phyloP scores from a whole-genome alignment of 2,888 invertebrate genomes.

The Cotesia congregata region DNA sequence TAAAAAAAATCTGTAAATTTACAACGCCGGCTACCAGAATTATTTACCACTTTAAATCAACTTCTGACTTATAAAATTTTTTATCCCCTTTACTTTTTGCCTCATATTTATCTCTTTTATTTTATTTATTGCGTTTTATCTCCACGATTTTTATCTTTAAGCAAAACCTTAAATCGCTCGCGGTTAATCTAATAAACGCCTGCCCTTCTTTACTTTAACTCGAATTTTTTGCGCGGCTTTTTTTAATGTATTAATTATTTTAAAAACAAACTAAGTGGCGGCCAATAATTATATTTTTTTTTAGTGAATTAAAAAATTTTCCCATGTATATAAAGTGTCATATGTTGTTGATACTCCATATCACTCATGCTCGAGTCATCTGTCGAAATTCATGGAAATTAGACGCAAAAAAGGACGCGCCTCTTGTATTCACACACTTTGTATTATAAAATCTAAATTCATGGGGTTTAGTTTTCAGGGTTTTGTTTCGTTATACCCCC shows the following conservation, averaged over 20 bases:
- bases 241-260: no score
- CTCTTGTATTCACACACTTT: constrained; percentile 30
- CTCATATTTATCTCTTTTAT: constrained; percentile 11
- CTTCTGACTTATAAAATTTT: constrained; percentile 39
- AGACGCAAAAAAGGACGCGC: not conserved
- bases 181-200: constrained; percentile 24
- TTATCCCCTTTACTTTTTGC: constrained; percentile 44
- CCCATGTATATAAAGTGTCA: no score
- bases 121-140: not conserved
- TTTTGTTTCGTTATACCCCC: not conserved
- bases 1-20: constrained; percentile 63
- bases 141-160: constrained; percentile 26
- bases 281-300: no score
- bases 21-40: constrained; percentile 56
- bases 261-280: no score
- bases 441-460: constrained; percentile 26
- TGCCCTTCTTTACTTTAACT: constrained; percentile 20
- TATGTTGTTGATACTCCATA: not conserved
- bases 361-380: not conserved
- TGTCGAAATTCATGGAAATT: not conserved
- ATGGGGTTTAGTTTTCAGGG: not conserved
- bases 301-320: no score
- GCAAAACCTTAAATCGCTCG: constrained; percentile 38
- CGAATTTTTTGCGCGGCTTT: constrained; percentile 11
- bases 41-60: constrained; percentile 16